Percentiles rank a stretch among this genome's conserved stretches.
These are phyloP conservation scores for Crambe crambe DNA, from an alignment of 37 sponge, comb jelly and placozoan genomes.

Conservation along the genomic window DNA sequence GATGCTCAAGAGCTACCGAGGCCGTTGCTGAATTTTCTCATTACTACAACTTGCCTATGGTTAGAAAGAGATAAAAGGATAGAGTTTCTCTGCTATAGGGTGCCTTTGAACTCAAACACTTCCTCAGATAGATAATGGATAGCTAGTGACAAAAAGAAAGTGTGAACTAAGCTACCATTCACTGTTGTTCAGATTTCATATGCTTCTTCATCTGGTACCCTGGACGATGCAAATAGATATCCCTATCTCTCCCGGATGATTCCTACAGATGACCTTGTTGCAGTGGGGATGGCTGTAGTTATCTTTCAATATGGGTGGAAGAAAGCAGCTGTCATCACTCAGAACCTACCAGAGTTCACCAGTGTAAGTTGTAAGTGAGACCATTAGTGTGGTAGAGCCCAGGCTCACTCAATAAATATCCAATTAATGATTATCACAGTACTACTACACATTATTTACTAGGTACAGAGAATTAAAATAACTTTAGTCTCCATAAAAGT, in stretches of 20 bases:
- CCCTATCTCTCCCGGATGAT: background rate
- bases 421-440: too few species aligned
- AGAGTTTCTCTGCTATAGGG: background rate
- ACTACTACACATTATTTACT: too few species aligned
- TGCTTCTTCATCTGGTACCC: background rate
- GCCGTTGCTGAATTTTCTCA: conserved; percentile 4
- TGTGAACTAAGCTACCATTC: too few species aligned
- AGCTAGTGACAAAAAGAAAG: too few species aligned
- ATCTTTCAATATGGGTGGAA: background rate
- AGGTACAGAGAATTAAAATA: too few species aligned
- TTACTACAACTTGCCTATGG: conserved; percentile 11
- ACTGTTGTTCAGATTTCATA: background rate
- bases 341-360: background rate
- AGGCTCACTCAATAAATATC: too few species aligned
- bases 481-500: too few species aligned
- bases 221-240: background rate
- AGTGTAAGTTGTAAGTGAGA: background rate
- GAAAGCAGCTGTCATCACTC: conserved; percentile 3
- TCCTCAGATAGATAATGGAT: too few species aligned
- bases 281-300: background rate
- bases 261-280: background rate
- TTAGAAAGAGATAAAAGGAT: background rate
- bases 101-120: too few species aligned
- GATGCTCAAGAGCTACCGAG: background rate
- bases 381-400: too few species aligned